These are phyloP conservation scores for Phrynocephalus guinanensis DNA, from an alignment of 2,797 vertebrate species.

Conservation along the genomic window DNA sequence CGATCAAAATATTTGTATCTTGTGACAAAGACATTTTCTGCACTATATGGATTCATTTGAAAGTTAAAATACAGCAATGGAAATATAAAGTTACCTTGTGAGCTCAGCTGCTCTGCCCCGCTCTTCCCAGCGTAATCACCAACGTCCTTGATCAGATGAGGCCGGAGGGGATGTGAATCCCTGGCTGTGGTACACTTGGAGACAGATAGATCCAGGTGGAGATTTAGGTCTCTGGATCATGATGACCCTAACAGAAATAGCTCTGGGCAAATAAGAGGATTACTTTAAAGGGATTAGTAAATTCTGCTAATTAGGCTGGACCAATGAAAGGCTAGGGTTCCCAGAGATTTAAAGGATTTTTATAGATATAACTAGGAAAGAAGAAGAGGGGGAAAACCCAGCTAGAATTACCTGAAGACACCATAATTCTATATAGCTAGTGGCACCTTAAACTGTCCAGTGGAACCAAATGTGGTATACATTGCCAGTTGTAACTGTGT, in stretches of 20 bases:
- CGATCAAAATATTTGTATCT: not conserved
- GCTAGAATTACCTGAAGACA: slow-evolving; percentile 33
- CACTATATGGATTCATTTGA: not conserved
- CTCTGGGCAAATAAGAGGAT: slow-evolving; percentile 93
- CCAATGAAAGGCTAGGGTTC: slow-evolving; percentile 65
- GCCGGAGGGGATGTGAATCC: slow-evolving; percentile 47
- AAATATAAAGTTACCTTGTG: slow-evolving; percentile 48
- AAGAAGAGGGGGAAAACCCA: slow-evolving; percentile 38
- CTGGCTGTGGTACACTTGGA: slow-evolving; percentile 70
- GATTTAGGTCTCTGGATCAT: slow-evolving; percentile 79
- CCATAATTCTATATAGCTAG: slow-evolving; percentile 28
- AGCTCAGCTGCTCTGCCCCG: slow-evolving; percentile 52
- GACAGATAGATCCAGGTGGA: slow-evolving; percentile 79
- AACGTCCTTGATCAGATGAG: slow-evolving; percentile 66
- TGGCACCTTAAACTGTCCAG: slow-evolving; percentile 38
- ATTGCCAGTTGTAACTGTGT: not conserved
- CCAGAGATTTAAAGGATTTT: slow-evolving; percentile 71
- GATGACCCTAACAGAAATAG: slow-evolving; percentile 90
- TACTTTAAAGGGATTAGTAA: slow-evolving; percentile 87
- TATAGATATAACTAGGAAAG: slow-evolving; percentile 64
- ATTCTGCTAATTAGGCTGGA: slow-evolving; percentile 75
- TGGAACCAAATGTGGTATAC: too few relatives aligned
- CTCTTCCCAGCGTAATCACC: slow-evolving; percentile 21
- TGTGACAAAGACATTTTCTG: not conserved
- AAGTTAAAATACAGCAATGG: not conserved